Evolutionary conservation across 1,140 invertebrate species (phyloP), one percentile per base, ranked within the genome.

Genomic region (Heliothis virescens): DNA sequence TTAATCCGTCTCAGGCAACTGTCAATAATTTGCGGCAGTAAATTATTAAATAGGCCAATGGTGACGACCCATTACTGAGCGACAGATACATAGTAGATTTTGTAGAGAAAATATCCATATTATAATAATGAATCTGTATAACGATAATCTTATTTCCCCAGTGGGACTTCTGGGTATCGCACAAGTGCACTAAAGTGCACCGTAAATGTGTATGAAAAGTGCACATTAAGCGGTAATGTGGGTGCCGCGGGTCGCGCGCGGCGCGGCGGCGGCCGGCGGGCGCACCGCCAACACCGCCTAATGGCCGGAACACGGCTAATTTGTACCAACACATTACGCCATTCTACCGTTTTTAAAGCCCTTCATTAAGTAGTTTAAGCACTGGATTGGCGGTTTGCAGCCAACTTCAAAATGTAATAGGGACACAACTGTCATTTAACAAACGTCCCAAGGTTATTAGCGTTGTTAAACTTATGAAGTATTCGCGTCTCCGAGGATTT

Each of bases 181-280:
- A 7, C 5, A 9, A 7, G 18, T 50, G 52, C 57, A 57, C 10
- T 7, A 11, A 75, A 74, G 18, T 75, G 72, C 72, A 75, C 57
- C 26, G 4, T 41, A 18, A 62, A 72, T 72, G 69, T 41, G 18
- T n/a, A 50, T 41, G 26, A 57, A 71, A 72, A 75, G 57, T 75
- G 72, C 57, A 52, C 72, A 75, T 75, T 75, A 75, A 75, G 57
- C 16, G 13, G 34, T 75, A 62, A 74, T 50, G 72, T 48, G 53
- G 12, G 48, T 53, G 21, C 15, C 47, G 65, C 16, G 65, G 18
- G n/a, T 2, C n/a, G 29, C 62, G 5, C 15, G 3, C 9, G 60
- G 13, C 62, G 0, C 0, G 2, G 3, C 9, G 60, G 13, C 62
- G 0, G 62, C 26, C 16, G 34, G 34, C 41, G 47, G 72, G 72